phyloP scores from a whole-genome alignment of 2,797 vertebrate genomes.

The Pangasius macronema region DNA sequence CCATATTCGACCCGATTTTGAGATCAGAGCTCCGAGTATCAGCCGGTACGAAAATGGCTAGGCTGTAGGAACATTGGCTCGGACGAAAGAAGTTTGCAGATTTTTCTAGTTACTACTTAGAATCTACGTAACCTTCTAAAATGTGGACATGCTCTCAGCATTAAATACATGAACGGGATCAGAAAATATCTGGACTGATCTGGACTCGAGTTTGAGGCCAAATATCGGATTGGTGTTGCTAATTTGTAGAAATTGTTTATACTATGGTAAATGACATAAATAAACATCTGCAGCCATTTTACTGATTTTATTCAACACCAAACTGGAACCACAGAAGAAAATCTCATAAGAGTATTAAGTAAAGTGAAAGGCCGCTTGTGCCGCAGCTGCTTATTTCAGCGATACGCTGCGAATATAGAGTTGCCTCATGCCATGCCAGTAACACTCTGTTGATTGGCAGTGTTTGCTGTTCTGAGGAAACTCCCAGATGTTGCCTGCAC shows the following conservation, averaged over 20 bases:
- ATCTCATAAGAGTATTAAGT: background rate
- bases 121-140: background rate
- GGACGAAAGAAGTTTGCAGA: no score
- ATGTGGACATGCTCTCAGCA: background rate
- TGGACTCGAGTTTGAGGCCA: background rate
- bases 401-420: background rate
- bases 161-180: background rate
- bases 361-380: background rate
- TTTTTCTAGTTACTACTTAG: no score
- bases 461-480: conserved; percentile 19
- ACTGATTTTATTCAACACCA: background rate
- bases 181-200: background rate
- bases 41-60: no score
- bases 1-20: background rate
- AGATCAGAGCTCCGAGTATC: background rate
- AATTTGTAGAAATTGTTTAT: background rate
- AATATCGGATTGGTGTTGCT: no score
- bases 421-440: conserved; percentile 4
- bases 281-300: background rate
- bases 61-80: no score
- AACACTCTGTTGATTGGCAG: conserved; percentile 15
- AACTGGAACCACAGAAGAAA: conserved; percentile 5
- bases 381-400: conserved; percentile 7
- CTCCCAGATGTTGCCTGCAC: conserved; percentile 46
- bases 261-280: background rate